Base-by-base conservation (phyloP, 1,140 invertebrate genomes). In the Battus philenor region DNA sequence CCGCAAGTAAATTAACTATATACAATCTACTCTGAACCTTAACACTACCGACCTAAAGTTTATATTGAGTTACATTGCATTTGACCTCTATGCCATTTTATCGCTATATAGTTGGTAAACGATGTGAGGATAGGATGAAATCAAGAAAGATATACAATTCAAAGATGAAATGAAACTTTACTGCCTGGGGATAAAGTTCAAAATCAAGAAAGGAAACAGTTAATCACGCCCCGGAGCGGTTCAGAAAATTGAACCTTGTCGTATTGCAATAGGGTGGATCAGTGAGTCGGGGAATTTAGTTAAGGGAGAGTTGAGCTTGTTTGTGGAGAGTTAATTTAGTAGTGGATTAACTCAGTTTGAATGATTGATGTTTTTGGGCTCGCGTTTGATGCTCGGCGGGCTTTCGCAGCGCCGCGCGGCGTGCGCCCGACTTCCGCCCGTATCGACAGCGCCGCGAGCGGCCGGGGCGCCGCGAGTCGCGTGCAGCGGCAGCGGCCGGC, bases 301-400 rank as follows among this genome's bases (percentile, higher is more conserved):
- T 65, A 68, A 62, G 68, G 62, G 64, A 39, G 39, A 26, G 68
- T 44, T 46, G 58, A 48, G 39, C 41, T 54, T 67, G 69, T 76
- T 75, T 76, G 69, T 65, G 54, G 51, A 56, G 63, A 74, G 72
- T 76, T 78, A 81, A 78, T 81, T 81, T 81, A 71, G 77, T 81
- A 76, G 70, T 62, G 63, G 74, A 81, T 81, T 75, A 75, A 78
- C 60, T 75, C 60, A 62, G 68, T 77, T 76, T 76, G 72, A 75
- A 66, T 70, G 75, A 78, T 78, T 78, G 77, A 78, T 81, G 74
- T 78, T 72, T 73, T 72, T 65, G 67, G 63, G 52, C 32, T 59
- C 59, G 51, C 50, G 53, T 59, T 63, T 55, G 56, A 67, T 55
- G 54, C 52, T 51, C 31, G 38, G 31, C 49, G 52, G n/a, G n/a